Percentiles rank a stretch among this genome's conserved stretches.
These are phyloP conservation scores for Hippocampus kuda DNA, from an alignment of 2,797 vertebrate genomes.

Conservation along the genomic window DNA sequence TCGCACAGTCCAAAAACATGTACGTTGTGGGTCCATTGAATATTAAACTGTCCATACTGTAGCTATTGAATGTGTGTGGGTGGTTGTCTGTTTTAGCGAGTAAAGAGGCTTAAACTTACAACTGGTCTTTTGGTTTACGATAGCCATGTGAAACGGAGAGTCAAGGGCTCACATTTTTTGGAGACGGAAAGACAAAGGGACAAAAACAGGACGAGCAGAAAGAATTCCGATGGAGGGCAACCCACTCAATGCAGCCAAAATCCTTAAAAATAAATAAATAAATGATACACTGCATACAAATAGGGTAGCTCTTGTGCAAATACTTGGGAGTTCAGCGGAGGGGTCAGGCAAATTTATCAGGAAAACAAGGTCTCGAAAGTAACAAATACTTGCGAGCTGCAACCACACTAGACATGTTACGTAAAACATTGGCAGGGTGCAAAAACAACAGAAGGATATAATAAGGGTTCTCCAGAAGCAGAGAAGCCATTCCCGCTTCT, in stretches of 20 bases:
- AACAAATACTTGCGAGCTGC: too few relatives aligned
- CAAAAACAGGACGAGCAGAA: neutral
- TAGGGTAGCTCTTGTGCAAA: neutral
- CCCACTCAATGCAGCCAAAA: neutral
- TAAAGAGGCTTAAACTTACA: conserved; percentile 40
- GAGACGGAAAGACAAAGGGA: neutral
- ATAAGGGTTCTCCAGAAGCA: conserved; percentile 94
- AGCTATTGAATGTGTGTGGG: neutral
- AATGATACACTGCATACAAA: neutral
- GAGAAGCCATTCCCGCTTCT: conserved; percentile 91
- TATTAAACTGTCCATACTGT: neutral
- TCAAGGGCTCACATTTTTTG: conserved; percentile 66
- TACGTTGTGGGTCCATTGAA: neutral
- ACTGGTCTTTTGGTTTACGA: conserved; percentile 89
- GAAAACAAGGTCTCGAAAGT: neutral
- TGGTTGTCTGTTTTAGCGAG: neutral
- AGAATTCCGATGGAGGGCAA: neutral
- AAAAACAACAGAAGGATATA: conserved; percentile 81
- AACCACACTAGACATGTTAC: neutral
- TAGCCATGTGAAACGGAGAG: conserved; percentile 75
- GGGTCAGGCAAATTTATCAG: neutral
- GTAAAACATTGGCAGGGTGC: neutral
- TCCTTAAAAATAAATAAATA: neutral
- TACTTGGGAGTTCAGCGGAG: neutral
- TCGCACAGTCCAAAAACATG: neutral